These are phyloP conservation scores for Eriocheir sinensis DNA, from an alignment of 1,140 invertebrate genomes.

Conservation along the genomic window DNA sequence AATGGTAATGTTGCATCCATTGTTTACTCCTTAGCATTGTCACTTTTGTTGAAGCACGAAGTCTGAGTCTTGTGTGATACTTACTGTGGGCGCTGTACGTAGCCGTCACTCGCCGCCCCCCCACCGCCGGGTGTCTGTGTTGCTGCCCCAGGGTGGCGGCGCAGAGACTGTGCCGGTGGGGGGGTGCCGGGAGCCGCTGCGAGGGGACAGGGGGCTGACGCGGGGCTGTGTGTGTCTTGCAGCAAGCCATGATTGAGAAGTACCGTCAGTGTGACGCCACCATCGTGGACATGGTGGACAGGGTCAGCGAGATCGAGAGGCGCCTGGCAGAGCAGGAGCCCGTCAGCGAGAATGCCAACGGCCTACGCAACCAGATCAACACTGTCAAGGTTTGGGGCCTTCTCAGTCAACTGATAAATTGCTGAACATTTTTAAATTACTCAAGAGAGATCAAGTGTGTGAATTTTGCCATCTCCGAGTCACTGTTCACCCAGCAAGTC, in stretches of 20 bases:
- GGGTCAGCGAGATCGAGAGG: conserved; percentile 93
- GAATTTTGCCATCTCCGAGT: too few species aligned
- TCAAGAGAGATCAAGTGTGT: too few species aligned
- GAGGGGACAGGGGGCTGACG: neutral
- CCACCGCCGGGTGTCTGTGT: neutral
- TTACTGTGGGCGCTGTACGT: conserved; percentile 57
- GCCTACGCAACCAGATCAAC: conserved; percentile 94
- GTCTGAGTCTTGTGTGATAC: conserved; percentile 38
- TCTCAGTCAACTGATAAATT: too few species aligned
- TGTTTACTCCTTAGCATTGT: conserved; percentile 49
- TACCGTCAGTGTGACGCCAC: conserved; percentile 94
- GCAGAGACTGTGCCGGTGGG: neutral
- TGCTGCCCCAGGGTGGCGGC: neutral
- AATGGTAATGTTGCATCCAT: conserved; percentile 73
- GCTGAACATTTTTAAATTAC: too few species aligned
- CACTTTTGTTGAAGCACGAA: conserved; percentile 64
- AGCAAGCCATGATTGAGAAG: conserved; percentile 97
- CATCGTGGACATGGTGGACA: conserved; percentile 91
- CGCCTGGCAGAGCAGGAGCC: conserved; percentile 93
- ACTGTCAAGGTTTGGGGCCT: conserved; percentile 87
- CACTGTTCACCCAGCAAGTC: too few species aligned
- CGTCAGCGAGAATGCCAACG: conserved; percentile 93
- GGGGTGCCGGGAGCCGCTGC: conserved; percentile 27
- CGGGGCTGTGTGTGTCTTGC: conserved; percentile 79
- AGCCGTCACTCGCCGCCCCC: conserved; percentile 20